Conservation (phyloP, 2,113 vertebrate genomes). For the Monopterus albus region DNA sequence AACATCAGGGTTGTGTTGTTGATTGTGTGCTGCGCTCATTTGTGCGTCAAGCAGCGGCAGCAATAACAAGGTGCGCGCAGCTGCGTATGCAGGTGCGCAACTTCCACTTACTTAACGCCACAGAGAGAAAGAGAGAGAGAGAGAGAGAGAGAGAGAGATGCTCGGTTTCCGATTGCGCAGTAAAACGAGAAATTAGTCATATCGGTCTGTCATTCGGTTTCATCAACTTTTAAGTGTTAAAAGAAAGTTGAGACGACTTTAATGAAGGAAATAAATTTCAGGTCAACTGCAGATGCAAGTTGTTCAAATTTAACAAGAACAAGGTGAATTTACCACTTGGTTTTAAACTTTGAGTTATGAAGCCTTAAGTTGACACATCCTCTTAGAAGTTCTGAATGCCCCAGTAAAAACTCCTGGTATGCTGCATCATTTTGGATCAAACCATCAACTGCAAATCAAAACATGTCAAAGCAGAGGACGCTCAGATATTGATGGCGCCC, state of each 20-base stretch:
- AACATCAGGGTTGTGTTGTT: constrained; percentile 52
- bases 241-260: neutral
- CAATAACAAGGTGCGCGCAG: constrained; percentile 74
- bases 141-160: neutral
- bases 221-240: neutral
- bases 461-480: neutral
- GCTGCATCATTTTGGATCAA: neutral
- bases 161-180: constrained; percentile 7
- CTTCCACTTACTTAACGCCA: constrained; percentile 69
- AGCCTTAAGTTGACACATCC: neutral
- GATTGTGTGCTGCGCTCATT: constrained; percentile 58
- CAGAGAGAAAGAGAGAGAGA: neutral
- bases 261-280: neutral
- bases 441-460: neutral
- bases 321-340: no score
- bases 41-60: constrained; percentile 68
- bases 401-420: neutral
- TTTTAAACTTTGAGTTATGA: neutral
- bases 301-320: neutral
- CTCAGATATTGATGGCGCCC: neutral
- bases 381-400: neutral
- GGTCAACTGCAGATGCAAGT: neutral
- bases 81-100: constrained; percentile 70
- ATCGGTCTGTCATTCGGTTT: neutral
- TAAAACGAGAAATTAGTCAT: constrained; percentile 18